Percentiles rank a stretch among this genome's conserved stretches.
Conservation (phyloP, 1,140 invertebrate species). For the Copidosoma floridanum region DNA sequence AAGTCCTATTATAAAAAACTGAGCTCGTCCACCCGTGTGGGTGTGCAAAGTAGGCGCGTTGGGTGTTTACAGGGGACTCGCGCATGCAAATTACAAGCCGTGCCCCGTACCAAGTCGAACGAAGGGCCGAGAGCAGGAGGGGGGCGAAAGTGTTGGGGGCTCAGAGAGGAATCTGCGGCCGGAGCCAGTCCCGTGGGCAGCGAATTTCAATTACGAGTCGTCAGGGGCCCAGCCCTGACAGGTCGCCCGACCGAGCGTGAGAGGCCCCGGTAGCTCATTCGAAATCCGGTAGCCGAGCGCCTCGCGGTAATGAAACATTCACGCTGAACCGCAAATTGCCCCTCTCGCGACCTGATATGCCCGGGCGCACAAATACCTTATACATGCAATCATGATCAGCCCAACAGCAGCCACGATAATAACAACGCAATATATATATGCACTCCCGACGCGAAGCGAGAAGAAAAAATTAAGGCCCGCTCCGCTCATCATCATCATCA, state of each 20-base stretch:
- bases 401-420: no score
- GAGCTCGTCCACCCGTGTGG: no score
- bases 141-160: conserved; percentile 47
- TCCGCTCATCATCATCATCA: no score
- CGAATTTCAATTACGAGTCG: conserved; percentile 56
- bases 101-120: no score
- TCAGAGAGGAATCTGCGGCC: conserved; percentile 54
- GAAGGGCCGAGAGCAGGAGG: neutral
- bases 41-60: no score
- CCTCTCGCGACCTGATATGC: no score
- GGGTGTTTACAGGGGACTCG: no score
- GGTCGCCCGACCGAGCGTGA: neutral
- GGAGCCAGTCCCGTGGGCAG: conserved; percentile 43
- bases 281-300: conserved; percentile 56
- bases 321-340: conserved; percentile 54
- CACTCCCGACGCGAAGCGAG: neutral
- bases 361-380: no score
- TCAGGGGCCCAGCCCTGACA: conserved; percentile 40
- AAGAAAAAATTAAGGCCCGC: no score
- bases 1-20: no score
- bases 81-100: conserved; percentile 24
- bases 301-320: conserved; percentile 56
- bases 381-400: no score
- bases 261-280: conserved; percentile 53
- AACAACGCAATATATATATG: no score